Evolutionary conservation across 2,113 vertebrate species (phyloP), one percentile per base, ranked within the genome.

Genomic region (Lethenteron camtschaticum): DNA sequence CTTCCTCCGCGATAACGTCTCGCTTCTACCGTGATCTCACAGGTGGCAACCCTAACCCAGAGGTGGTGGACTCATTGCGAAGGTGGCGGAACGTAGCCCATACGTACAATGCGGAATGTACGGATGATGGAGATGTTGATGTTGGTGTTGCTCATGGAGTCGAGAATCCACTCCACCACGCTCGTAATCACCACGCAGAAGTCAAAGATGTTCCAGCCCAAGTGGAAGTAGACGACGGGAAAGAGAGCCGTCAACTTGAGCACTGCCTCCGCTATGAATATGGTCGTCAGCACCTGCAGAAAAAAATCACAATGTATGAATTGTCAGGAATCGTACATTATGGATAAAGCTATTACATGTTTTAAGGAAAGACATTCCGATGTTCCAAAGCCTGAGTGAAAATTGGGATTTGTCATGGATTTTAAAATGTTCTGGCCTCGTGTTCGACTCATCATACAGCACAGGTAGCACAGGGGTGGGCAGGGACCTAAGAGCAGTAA

Each of bases 121-220:
- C 71, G 56, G 55, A 72, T 72, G 66, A 72, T 69, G 57, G 68
- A 69, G 13, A 72, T 57, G 60, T 72, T 68, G 55, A 72, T 58
- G 58, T 57, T 68, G 18, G 63, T 68, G 57, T 69, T 58, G 70
- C 70, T 69, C 56, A 68, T 55, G 58, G 71, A 59, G 68, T 68
- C 60, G n/a, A 72, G 71, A 14, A 56, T 20, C 71, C 71, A 72
- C 16, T 72, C 71, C 41, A 72, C 55, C 16, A 68, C 69, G 55
- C 56, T 72, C 68, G 70, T 68, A 55, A 72, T 58, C 69, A 72
- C 71, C 69, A 72, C 70, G 9, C 69, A 59, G 68, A 72, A 72
- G 58, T 72, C 71, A 70, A 72, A 72, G 13, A 69, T 59, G 70
- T 72, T 72, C 71, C 71, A 72, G 58, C 71, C 71, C 58, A 69